Evolutionary conservation across 2,113 vertebrate genomes (phyloP).

Genomic region (Turdus rufiventris): DNA sequence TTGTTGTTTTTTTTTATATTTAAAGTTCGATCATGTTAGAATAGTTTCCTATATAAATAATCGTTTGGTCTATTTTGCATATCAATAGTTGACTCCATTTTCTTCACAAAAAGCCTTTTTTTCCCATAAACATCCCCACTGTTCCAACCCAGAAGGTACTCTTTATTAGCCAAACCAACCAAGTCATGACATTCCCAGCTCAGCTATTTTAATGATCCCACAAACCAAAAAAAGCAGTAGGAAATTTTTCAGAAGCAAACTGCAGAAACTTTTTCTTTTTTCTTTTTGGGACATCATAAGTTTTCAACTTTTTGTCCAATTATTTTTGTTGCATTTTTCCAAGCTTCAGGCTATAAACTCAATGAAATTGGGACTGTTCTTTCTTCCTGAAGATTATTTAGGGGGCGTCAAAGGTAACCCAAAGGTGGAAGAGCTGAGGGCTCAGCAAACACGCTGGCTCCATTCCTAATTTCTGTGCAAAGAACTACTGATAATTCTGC

Average conservation of each 20-base stretch:
- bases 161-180: constrained; percentile 37
- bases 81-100: not conserved
- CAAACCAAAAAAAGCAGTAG: constrained; percentile 38
- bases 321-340: not conserved
- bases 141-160: constrained; percentile 24
- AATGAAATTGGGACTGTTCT: not conserved
- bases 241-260: constrained; percentile 25
- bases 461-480: not conserved
- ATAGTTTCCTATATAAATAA: not conserved
- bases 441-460: fast-evolving
- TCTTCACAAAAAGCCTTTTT: constrained; percentile 9
- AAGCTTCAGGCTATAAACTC: not conserved
- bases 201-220: constrained; percentile 62
- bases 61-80: constrained; percentile 3
- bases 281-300: not conserved
- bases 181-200: constrained; percentile 22
- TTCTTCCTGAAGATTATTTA: not conserved
- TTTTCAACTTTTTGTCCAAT: not conserved
- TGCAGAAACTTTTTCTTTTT: not conserved
- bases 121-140: not conserved
- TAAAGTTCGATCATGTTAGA: not conserved
- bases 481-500: not conserved
- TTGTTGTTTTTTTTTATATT: not conserved
- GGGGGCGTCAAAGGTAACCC: not conserved
- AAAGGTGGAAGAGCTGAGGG: not conserved